Evolutionary conservation across 1,140 invertebrate genomes (phyloP).

Genomic region (Oreohelix idahoensis): DNA sequence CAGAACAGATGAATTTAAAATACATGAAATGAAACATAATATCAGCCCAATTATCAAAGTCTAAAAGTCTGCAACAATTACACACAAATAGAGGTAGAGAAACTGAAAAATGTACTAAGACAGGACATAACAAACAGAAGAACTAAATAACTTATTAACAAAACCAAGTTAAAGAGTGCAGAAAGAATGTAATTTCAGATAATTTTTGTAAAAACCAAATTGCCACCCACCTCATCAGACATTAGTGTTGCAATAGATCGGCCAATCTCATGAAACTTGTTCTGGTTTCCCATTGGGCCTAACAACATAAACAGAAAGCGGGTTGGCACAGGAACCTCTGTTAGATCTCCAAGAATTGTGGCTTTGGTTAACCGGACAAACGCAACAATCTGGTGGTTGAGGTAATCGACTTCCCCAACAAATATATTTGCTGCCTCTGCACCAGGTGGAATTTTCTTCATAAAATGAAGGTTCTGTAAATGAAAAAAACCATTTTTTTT

Average conservation of each 20-base stretch:
- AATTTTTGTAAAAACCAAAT: too few relatives aligned
- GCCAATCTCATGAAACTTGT: constrained; percentile 93
- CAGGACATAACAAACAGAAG: too few relatives aligned
- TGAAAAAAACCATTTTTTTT: too few relatives aligned
- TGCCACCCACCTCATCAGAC: constrained; percentile 84
- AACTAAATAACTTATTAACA: too few relatives aligned
- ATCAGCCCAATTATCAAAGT: too few relatives aligned
- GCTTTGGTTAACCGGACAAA: constrained; percentile 94
- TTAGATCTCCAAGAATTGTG: constrained; percentile 92
- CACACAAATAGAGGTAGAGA: too few relatives aligned
- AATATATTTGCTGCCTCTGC: constrained; percentile 97
- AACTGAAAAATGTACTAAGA: too few relatives aligned
- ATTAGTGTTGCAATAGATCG: constrained; percentile 95
- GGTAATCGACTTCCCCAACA: constrained; percentile 97
- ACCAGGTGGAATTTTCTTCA: constrained; percentile 92
- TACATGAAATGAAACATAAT: too few relatives aligned
- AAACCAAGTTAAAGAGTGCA: too few relatives aligned
- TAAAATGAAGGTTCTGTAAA: constrained; percentile 67
- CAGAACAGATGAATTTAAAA: too few relatives aligned
- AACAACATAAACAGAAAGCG: constrained; percentile 95
- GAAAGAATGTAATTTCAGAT: too few relatives aligned
- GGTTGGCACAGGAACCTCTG: constrained; percentile 93
- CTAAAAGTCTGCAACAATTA: too few relatives aligned
- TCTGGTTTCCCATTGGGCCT: constrained; percentile 86
- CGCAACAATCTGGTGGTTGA: constrained; percentile 89